Evolutionary conservation across 2,797 vertebrate genomes (phyloP).

Genomic region (Lacerta bilineata): DNA sequence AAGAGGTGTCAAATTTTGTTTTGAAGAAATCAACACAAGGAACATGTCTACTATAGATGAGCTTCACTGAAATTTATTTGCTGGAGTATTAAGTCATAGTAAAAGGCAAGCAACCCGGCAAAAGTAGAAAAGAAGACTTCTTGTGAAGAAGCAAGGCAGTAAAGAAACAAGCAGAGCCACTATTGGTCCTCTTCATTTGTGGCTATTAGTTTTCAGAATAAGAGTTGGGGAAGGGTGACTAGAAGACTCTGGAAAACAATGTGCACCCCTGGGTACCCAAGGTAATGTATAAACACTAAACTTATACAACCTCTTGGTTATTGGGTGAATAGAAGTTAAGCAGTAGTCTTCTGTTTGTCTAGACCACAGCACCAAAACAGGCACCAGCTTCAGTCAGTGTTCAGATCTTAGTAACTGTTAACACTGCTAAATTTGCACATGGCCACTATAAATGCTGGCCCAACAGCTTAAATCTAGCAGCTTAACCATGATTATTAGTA

Average conservation of each 20-base stretch:
- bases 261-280: neutral
- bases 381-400: neutral
- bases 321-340: neutral
- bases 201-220: neutral
- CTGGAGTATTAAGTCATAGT: neutral
- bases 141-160: neutral
- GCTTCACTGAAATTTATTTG: neutral
- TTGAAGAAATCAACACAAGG: neutral
- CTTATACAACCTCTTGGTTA: neutral
- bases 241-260: neutral
- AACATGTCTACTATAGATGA: neutral
- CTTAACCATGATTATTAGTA: neutral
- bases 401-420: neutral
- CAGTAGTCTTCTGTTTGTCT: neutral
- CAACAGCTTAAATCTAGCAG: neutral
- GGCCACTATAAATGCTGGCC: neutral
- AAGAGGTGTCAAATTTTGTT: neutral
- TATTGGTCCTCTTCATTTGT: neutral
- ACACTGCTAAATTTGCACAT: neutral
- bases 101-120: neutral
- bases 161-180: neutral
- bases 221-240: neutral
- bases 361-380: neutral
- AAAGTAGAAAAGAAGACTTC: neutral
- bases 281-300: neutral